Conservation (phyloP, 2,113 vertebrate species). For the Plotosus lineatus region DNA sequence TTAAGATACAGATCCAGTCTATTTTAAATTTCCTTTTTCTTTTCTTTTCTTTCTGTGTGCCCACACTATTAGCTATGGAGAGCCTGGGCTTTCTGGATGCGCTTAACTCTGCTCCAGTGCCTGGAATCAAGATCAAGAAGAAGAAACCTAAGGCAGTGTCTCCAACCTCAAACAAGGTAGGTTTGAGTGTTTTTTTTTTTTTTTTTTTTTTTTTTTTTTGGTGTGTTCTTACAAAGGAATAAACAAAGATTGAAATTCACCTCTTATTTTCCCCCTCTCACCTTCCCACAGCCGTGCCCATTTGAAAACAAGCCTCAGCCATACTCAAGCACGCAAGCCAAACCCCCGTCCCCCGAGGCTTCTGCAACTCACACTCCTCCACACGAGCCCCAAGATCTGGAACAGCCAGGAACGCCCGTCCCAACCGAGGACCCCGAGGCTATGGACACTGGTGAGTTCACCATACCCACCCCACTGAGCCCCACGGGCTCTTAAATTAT, state of each 20-base stretch:
- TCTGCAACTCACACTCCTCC: constrained; percentile 52
- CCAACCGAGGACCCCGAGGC: constrained; percentile 84
- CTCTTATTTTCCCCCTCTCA: neutral
- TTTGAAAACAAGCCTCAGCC: constrained; percentile 80
- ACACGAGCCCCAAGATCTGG: constrained; percentile 79
- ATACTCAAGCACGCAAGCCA: constrained; percentile 70
- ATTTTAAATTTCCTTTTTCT: neutral
- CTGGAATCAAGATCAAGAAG: constrained; percentile 95
- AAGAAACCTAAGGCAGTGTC: constrained; percentile 88
- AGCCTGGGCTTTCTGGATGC: constrained; percentile 90
- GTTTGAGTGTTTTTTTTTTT: neutral
- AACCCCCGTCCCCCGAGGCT: constrained; percentile 84
- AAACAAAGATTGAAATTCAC: neutral
- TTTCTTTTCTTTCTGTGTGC: neutral
- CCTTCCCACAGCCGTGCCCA: constrained; percentile 74
- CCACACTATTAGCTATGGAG: constrained; percentile 81
- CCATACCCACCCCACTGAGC: neutral
- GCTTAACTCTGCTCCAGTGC: constrained; percentile 91
- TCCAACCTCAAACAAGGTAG: constrained; percentile 88
- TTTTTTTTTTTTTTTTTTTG: neutral
- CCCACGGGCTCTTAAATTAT: neutral
- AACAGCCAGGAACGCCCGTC: constrained; percentile 86
- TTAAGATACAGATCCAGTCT: neutral
- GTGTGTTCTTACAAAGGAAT: too few relatives aligned
- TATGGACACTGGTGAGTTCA: constrained; percentile 74